Base-by-base conservation (phyloP, 2,888 invertebrate species). In the Tortrix viridana region DNA sequence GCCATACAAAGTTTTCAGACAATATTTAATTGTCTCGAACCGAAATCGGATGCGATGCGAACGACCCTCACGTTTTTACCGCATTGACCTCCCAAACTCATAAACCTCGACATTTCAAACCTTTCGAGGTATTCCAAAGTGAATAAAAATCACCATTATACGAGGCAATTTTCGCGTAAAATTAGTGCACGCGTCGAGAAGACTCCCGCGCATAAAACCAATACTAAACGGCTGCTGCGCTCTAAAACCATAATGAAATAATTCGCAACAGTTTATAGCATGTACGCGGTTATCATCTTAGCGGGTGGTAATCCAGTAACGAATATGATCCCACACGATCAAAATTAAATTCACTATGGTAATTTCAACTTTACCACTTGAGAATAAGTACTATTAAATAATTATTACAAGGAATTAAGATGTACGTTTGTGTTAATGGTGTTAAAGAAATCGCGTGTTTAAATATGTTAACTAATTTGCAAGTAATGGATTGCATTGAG, bases 241-340 rank as follows among this genome's bases (percentile, higher is more conserved):
- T 18, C 55, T 61, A 71, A 70, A 67, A 60, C 60, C 65, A 71
- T 84, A 82, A 84, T 82, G 79, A 82, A 85, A 88, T 86, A 85
- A 88, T 87, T 85, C 73, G 86, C 83, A 84, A 80, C 84, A 89
- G 79, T 88, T 88, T 87, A 86, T 86, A 80, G 76, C 70, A 66
- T 69, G 76, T 77, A 72, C 76, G 74, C 69, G 77, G 77, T 75
- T 79, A 85, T 84, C 76, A 78, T 71, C 87, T 77, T 87, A 79
- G 88, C 89, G 86, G 90, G 90, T 77, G 89, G 89, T 85, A 83
- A 80, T 77, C 76, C 76, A 71, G 79, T 83, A 82, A 82, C 80
- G 77, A 83, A 63, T 53, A 68, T 65, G 48, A 63, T 23, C 37
- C 65, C 67, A 44, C 56, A 47, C 37, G 66, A 19, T 56, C 61